Evolutionary conservation across 2,797 vertebrate species (phyloP), one percentile per base, ranked within the genome.

Genomic region (Coreius guichenoti): DNA sequence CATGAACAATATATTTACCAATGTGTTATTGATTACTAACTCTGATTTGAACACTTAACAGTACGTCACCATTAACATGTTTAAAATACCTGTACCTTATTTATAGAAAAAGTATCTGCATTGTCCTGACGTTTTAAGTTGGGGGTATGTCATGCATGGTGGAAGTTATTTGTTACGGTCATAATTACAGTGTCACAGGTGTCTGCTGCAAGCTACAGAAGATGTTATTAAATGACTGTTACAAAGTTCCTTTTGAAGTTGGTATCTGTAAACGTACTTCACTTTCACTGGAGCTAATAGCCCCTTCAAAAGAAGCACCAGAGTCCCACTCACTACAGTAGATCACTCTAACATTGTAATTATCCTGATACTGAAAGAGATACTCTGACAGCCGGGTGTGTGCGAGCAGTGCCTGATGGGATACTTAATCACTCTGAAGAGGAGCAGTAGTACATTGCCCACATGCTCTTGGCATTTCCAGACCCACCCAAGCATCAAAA

Each of bases 401-500:
- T 36, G 23, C 11, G 12, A 23, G 65, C 47, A 58, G 75, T 26
- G 77, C 39, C 84, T 85, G 56, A 54, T 74, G 68, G 45, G 77
- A 80, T 65, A 80, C 74, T 51, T 33, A 80, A 80, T 85, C 54
- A 65, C 56, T 51, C 39, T 17, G 76, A 73, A 73, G 68, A 74
- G 45, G 31, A 73, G 13, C 68, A 36, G 67, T 26, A 85, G 49
- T 29, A 26, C 58, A 72, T 73, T 65, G 23, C 26, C 39, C 26
- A 47, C 74, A 79, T 4, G 21, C 68, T 51, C 23, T 8, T 84
- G 86, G 68, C 86, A 83, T 87, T 87, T 87, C 61, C 56, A 76
- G 23, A 76, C 43, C 39, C 70, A 75, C 65, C 43, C 70, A 51
- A 77, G 86, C 78, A 70, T 81, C 17, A 77, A 74, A 69, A 76